phyloP scores from a whole-genome alignment of 2,888 invertebrate species.

The Hypselothyrea guttata region DNA sequence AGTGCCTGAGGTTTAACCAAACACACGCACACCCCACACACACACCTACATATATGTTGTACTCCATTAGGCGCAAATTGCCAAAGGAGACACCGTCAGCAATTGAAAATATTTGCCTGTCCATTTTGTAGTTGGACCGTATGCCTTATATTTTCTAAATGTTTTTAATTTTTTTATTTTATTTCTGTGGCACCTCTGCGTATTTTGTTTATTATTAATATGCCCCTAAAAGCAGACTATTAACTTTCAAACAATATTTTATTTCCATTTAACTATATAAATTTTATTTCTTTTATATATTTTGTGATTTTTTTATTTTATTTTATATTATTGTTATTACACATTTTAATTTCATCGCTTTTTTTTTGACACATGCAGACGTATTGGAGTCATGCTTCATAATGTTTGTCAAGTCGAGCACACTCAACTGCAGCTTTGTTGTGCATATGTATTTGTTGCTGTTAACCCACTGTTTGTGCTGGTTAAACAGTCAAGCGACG shows the following conservation, averaged over 20 bases:
- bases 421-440: neutral
- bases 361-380: no score
- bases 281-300: no score
- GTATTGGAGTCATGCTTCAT: constrained; percentile 1
- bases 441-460: constrained; percentile 12
- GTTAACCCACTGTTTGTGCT: constrained; percentile 24
- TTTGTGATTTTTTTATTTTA: no score
- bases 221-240: no score
- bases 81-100: constrained; percentile 40
- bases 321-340: no score
- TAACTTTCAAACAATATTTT: no score
- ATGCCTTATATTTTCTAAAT: no score
- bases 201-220: no score
- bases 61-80: constrained; percentile 67
- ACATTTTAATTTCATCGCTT: no score
- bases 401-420: constrained; percentile 11
- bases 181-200: no score
- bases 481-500: constrained; percentile 31
- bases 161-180: no score
- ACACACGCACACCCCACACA: constrained; percentile 24
- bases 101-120: constrained; percentile 67
- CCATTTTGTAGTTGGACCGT: constrained; percentile 43
- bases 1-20: constrained; percentile 66
- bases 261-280: no score
- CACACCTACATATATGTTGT: constrained; percentile 12